A percentile compares a stretch with the other conserved stretches of the same genome.
Evolutionary conservation across 2,113 vertebrate species (phyloP).

Genomic region (Carassius auratus): DNA sequence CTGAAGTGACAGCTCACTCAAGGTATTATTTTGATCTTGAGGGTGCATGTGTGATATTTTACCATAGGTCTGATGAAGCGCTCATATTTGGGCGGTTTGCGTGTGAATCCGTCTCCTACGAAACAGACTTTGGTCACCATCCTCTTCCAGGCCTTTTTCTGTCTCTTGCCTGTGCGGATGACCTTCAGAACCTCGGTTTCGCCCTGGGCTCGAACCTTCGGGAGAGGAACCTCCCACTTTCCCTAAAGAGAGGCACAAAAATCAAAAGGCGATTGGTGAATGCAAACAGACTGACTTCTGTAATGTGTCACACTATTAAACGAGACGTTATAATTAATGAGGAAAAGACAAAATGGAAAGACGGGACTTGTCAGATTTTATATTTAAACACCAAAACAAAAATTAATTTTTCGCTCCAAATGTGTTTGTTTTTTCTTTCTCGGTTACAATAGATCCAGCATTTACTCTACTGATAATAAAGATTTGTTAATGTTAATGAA

Average conservation of each 20-base stretch:
- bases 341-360: neutral
- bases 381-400: neutral
- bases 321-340: neutral
- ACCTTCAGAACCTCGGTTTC: slow-evolving; percentile 97
- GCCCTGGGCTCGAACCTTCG: slow-evolving; percentile 95
- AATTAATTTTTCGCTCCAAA: no score
- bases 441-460: no score
- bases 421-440: no score
- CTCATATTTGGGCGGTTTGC: slow-evolving; percentile 97
- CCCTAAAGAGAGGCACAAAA: slow-evolving; percentile 74
- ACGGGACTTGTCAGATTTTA: neutral
- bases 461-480: no score
- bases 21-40: neutral
- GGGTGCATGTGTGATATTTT: slow-evolving; percentile 51
- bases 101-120: slow-evolving; percentile 95
- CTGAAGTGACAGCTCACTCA: neutral
- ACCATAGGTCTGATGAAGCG: slow-evolving; percentile 98
- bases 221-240: slow-evolving; percentile 97
- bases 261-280: neutral
- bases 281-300: neutral
- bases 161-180: slow-evolving; percentile 93
- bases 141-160: slow-evolving; percentile 98
- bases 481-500: no score
- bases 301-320: neutral
- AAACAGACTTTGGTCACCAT: slow-evolving; percentile 99